Percentiles rank a stretch among this genome's conserved stretches.
Conservation (phyloP, 1,140 invertebrate genomes). For the Drosophila guanche region DNA sequence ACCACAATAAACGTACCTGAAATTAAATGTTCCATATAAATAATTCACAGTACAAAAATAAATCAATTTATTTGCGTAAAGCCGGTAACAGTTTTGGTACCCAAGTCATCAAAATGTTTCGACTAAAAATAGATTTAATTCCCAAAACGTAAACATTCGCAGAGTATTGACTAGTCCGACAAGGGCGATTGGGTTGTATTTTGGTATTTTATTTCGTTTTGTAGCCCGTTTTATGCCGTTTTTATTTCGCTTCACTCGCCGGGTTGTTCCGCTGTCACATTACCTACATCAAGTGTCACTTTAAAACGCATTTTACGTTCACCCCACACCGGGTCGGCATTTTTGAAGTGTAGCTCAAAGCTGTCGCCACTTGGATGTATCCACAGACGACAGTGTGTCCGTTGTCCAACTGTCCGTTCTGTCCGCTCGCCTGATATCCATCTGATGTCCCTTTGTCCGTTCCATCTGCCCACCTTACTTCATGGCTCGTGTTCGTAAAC, state of each 20-base stretch:
- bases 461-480: not conserved
- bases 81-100: too few relatives aligned
- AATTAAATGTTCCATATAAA: too few relatives aligned
- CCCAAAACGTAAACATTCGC: too few relatives aligned
- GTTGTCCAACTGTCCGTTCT: conserved; percentile 4
- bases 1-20: too few relatives aligned
- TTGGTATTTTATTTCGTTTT: conserved; percentile 43
- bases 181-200: not conserved
- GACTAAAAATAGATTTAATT: too few relatives aligned
- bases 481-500: conserved; percentile 61
- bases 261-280: conserved; percentile 72
- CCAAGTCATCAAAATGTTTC: too few relatives aligned
- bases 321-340: conserved; percentile 16
- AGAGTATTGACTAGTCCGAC: conserved; percentile 30
- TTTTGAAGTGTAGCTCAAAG: conserved; percentile 72
- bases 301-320: conserved; percentile 77
- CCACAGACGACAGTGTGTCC: conserved; percentile 37
- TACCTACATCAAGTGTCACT: conserved; percentile 78
- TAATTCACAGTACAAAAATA: too few relatives aligned
- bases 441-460: not conserved
- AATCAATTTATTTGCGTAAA: too few relatives aligned
- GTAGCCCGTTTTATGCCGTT: conserved; percentile 33
- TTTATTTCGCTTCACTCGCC: conserved; percentile 34
- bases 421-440: not conserved
- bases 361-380: conserved; percentile 65